Evolutionary conservation across 1,140 invertebrate species (phyloP), one percentile per base, ranked within the genome.

Genomic region (Drosophila gunungcola): DNA sequence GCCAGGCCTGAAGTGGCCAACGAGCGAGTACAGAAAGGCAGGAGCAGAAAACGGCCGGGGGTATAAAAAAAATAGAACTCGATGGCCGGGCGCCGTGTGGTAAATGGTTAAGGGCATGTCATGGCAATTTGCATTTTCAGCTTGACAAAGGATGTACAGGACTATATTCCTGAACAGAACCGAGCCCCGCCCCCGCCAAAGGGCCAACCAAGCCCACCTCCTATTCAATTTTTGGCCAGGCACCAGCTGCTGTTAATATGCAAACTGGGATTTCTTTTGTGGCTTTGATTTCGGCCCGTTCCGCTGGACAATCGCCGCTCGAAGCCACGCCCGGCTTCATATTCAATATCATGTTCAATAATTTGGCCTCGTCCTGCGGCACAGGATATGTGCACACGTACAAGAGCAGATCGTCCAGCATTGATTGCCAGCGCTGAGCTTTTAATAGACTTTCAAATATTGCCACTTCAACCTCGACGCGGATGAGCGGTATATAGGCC

Each of bases 391-490:
- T 41, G 48, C 34, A 11, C 42, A 70, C 27, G 54, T 46, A 53
- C 51, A 83, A 58, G 69, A 73, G 63, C 68, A 74, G 58, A 58
- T 69, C 45, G 69, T 53, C 12, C 51, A 49, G 34, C 38, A 49
- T 73, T 73, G 78, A 83, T 83, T 77, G 80, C 55, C 62, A 32
- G 62, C 72, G 57, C 84, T 78, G 48, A 80, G 77, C 84, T 54
- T 74, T 88, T 84, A 89, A 89, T 89, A 89, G 84, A 90, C 84
- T 89, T 84, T 89, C 84, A 84, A 89, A 89, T 89, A 89, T 89
- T 89, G 84, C 84, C 84, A 89, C 80, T 89, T 84, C 73, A 55
- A 51, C 36, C 56, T 52, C 36, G 38, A 27, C 52, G 36, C 32
- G 34, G 43, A 54, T 10, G 29, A 27, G 10, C 52, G 43, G 65